Conservation (phyloP, 2,113 vertebrate genomes). For the Orientallactaga bullata region DNA sequence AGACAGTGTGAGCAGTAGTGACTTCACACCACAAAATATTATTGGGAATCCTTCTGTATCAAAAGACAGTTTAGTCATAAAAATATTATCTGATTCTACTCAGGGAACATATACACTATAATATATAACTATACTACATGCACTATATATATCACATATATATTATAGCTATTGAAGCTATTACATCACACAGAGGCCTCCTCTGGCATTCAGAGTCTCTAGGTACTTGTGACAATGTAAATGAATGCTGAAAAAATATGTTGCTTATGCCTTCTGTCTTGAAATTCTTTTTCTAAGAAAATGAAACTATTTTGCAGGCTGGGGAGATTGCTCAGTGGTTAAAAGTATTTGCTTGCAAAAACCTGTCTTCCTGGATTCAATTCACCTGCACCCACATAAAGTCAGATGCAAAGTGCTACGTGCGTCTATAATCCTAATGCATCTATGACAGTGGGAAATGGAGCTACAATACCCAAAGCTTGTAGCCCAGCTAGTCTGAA, state of each 20-base stretch:
- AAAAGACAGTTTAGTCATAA: neutral
- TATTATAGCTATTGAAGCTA: too few species aligned
- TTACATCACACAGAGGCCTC: neutral
- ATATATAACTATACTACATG: too few species aligned
- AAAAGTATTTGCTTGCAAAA: too few species aligned
- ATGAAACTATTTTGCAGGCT: neutral
- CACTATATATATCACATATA: too few species aligned
- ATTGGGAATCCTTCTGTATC: neutral
- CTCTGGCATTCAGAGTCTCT: neutral
- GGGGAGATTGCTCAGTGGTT: too few species aligned
- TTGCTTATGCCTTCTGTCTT: neutral
- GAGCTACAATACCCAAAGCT: too few species aligned
- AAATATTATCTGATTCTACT: neutral
- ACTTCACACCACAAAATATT: neutral
- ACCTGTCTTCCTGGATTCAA: too few species aligned
- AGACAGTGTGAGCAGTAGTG: neutral
- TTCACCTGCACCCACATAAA: too few species aligned
- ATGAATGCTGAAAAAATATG: neutral
- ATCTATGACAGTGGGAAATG: too few species aligned
- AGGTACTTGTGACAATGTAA: neutral
- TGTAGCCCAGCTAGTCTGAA: too few species aligned
- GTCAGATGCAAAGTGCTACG: too few species aligned
- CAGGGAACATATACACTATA: neutral
- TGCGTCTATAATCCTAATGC: too few species aligned
- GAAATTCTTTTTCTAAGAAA: neutral